Percentiles rank a stretch among this genome's conserved stretches.
Evolutionary conservation across 2,888 invertebrate genomes (phyloP).

Genomic region (Clistopyga incitator): DNA sequence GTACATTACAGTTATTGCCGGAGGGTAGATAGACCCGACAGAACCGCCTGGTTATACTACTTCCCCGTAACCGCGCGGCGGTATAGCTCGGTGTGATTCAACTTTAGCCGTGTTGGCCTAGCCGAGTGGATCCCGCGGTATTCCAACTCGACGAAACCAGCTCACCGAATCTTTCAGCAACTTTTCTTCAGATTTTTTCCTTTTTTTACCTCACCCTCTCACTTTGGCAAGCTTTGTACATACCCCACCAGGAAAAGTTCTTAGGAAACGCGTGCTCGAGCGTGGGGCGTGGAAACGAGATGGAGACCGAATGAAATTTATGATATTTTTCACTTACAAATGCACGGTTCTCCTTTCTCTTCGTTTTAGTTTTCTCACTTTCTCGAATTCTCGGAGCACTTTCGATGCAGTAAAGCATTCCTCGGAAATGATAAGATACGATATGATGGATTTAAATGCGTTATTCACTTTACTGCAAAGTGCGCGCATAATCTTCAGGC

Average conservation of each 20-base stretch:
- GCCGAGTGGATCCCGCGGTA: slow-evolving; percentile 39
- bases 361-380: slow-evolving; percentile 37
- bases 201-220: slow-evolving; percentile 17
- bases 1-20: slow-evolving; percentile 58
- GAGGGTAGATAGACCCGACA: not conserved
- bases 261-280: slow-evolving; percentile 36
- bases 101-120: slow-evolving; percentile 45
- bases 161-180: slow-evolving; percentile 63
- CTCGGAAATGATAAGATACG: slow-evolving; percentile 16
- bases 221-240: slow-evolving; percentile 1
- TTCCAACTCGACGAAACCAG: slow-evolving; percentile 47
- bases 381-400: not conserved
- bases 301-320: slow-evolving; percentile 66
- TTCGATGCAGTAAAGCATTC: not conserved
- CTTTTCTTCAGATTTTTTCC: slow-evolving; percentile 56
- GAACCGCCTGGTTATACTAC: slow-evolving; percentile 30
- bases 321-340: slow-evolving; percentile 69
- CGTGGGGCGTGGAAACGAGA: slow-evolving; percentile 45
- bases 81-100: slow-evolving; percentile 46
- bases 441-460: slow-evolving; percentile 6
- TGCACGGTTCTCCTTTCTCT: slow-evolving; percentile 34
- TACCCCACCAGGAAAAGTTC: slow-evolving; percentile 45
- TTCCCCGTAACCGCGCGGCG: slow-evolving; percentile 46
- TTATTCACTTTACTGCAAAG: not conserved
- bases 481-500: not conserved